Evolutionary conservation across 2,888 invertebrate species (phyloP).

Genomic region (Heliconius sara): DNA sequence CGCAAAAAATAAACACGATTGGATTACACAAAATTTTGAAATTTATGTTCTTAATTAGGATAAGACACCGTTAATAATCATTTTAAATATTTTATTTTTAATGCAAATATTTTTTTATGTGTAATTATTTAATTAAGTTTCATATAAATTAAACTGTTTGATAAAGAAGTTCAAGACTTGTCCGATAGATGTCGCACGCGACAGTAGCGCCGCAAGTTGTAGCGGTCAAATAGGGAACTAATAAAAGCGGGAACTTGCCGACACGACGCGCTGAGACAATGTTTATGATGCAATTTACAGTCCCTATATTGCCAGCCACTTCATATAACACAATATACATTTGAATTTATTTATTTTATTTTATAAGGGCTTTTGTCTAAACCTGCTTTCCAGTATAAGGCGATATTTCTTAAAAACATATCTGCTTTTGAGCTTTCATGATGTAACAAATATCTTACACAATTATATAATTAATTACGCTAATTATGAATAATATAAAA

Average conservation of each 20-base stretch:
- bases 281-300: slow-evolving; percentile 81
- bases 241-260: slow-evolving; percentile 56
- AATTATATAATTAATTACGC: neutral
- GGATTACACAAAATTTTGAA: neutral
- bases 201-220: slow-evolving; percentile 51
- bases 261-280: slow-evolving; percentile 57
- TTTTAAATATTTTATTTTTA: neutral
- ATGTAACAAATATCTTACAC: neutral
- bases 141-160: neutral
- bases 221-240: slow-evolving; percentile 57
- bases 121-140: neutral
- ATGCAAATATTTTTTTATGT: neutral
- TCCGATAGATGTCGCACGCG: slow-evolving; percentile 68
- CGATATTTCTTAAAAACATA: neutral
- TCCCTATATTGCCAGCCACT: slow-evolving; percentile 76
- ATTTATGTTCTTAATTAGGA: neutral
- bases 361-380: slow-evolving; percentile 38
- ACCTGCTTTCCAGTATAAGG: slow-evolving; percentile 23
- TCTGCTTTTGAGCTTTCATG: neutral
- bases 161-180: slow-evolving; percentile 60
- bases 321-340: slow-evolving; percentile 74
- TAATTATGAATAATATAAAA: neutral
- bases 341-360: slow-evolving; percentile 57
- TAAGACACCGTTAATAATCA: too few species aligned
- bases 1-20: neutral